Evolutionary conservation across 2,113 vertebrate genomes (phyloP).

Genomic region (Atrichornis clamosus): DNA sequence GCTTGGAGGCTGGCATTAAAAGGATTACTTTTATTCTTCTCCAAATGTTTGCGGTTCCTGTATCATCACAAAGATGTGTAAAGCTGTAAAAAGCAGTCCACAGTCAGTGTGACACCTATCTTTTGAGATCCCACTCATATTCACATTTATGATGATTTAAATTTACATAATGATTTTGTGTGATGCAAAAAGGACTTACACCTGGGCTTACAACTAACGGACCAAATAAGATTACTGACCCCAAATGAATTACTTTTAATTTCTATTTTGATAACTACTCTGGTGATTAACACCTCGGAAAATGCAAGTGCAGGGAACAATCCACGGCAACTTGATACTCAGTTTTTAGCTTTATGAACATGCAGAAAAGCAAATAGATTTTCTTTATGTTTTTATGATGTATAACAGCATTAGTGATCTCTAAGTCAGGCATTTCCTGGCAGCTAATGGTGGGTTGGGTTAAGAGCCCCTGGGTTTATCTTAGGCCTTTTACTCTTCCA

Average conservation of each 20-base stretch:
- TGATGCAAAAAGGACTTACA: neutral
- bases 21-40: neutral
- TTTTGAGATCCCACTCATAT: neutral
- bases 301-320: neutral
- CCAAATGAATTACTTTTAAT: neutral
- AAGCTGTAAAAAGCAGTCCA: neutral
- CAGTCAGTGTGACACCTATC: neutral
- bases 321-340: slow-evolving; percentile 33
- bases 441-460: slow-evolving; percentile 39
- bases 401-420: slow-evolving; percentile 63
- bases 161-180: neutral
- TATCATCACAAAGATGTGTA: neutral
- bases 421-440: slow-evolving; percentile 35
- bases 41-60: neutral
- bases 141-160: neutral
- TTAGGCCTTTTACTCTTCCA: slow-evolving; percentile 39
- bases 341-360: slow-evolving; percentile 39
- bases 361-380: slow-evolving; percentile 16
- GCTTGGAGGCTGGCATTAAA: neutral
- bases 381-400: slow-evolving; percentile 54
- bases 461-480: slow-evolving; percentile 46
- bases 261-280: slow-evolving; percentile 9
- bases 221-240: neutral
- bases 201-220: neutral
- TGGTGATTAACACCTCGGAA: neutral